phyloP scores from a whole-genome alignment of 2,888 invertebrate genomes.

The Melanostoma mellinum region DNA sequence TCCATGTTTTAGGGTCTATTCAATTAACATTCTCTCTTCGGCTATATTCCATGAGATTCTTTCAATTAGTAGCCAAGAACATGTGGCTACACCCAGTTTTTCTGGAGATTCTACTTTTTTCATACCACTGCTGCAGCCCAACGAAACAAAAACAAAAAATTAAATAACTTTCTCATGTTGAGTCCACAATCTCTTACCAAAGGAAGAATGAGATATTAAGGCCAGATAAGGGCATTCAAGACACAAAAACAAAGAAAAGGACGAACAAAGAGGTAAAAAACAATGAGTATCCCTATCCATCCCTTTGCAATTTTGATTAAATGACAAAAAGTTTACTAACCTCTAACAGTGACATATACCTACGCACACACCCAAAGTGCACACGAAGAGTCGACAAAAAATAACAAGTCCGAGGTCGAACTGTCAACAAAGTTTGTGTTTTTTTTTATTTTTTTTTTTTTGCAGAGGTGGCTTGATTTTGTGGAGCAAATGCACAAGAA shows the following conservation, averaged over 20 bases:
- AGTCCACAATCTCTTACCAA: background rate
- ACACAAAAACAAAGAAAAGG: slow-evolving; percentile 34
- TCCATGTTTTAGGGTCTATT: too few species aligned
- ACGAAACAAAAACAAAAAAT: slow-evolving; percentile 48
- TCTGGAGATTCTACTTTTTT: slow-evolving; percentile 25
- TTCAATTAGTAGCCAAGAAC: slow-evolving; percentile 47
- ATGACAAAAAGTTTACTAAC: slow-evolving; percentile 60
- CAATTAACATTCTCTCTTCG: too few species aligned
- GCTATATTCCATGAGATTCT: slow-evolving; percentile 29
- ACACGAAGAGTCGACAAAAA: slow-evolving; percentile 35
- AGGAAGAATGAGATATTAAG: slow-evolving; percentile 14
- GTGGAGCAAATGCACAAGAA: slow-evolving; percentile 41
- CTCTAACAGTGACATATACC: slow-evolving; percentile 24
- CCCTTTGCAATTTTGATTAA: slow-evolving; percentile 64
- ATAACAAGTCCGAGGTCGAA: slow-evolving; percentile 68
- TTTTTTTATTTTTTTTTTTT: slow-evolving; percentile 17
- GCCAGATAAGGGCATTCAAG: slow-evolving; percentile 18
- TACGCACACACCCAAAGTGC: background rate
- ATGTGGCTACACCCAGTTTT: slow-evolving; percentile 28
- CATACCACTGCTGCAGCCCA: slow-evolving; percentile 49
- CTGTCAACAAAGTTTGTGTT: slow-evolving; percentile 47
- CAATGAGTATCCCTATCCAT: slow-evolving; percentile 17
- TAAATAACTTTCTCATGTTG: slow-evolving; percentile 54
- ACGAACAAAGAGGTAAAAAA: slow-evolving; percentile 11
- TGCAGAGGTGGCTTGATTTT: slow-evolving; percentile 22